These are phyloP conservation scores for Chiloscyllium punctatum DNA, from an alignment of 2,797 vertebrate species.

Conservation along the genomic window DNA sequence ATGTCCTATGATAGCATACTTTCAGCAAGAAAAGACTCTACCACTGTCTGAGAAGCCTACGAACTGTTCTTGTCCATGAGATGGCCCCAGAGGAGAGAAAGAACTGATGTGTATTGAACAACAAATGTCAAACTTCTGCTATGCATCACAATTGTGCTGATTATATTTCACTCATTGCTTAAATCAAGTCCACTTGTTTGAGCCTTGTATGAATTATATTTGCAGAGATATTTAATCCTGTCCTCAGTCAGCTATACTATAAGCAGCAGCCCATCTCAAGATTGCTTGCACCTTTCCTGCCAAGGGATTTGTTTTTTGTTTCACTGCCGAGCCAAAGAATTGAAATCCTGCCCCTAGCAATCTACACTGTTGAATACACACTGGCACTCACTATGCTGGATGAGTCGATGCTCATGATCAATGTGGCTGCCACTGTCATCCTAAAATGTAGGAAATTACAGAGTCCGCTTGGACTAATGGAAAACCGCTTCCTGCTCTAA, in stretches of 20 bases:
- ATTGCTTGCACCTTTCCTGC: background rate
- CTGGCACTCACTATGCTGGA: too few species aligned
- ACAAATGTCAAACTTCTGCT: background rate
- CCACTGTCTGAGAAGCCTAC: background rate
- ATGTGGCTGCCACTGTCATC: too few species aligned
- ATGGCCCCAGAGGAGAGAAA: background rate
- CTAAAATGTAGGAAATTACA: too few species aligned
- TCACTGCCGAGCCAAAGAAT: too few species aligned
- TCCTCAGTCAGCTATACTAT: background rate
- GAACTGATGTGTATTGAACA: background rate
- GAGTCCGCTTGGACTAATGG: too few species aligned
- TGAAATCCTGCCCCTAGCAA: too few species aligned
- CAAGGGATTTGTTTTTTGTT: too few species aligned
- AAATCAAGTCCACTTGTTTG: background rate
- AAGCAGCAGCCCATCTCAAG: background rate
- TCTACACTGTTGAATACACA: too few species aligned
- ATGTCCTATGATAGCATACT: background rate
- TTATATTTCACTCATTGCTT: background rate
- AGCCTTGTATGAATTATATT: background rate
- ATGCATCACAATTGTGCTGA: background rate
- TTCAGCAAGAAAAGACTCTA: background rate
- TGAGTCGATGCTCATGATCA: too few species aligned
- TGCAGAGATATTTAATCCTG: background rate
- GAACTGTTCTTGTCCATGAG: too few species aligned
- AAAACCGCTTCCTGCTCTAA: too few species aligned